Conservation (phyloP, 2,797 vertebrate species). For the Sandelia bainsii region DNA sequence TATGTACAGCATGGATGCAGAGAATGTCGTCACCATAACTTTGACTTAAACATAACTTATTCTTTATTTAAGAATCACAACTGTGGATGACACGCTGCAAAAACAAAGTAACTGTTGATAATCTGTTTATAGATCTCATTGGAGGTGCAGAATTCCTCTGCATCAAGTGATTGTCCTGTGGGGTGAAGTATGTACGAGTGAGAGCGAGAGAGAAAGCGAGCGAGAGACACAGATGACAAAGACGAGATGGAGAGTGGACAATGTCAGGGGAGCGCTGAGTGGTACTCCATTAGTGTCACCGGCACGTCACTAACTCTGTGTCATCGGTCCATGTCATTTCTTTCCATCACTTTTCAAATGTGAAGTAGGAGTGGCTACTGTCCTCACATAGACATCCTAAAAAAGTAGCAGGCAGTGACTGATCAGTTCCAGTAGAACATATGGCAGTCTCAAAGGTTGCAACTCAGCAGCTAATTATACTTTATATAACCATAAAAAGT, state of each 20-base stretch:
- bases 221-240: conserved; percentile 25
- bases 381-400: conserved; percentile 43
- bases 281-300: conserved; percentile 78
- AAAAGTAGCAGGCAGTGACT: conserved; percentile 31
- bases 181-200: conserved; percentile 13
- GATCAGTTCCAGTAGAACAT: conserved; percentile 30
- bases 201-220: conserved; percentile 1
- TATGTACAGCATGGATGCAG: background rate
- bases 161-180: conserved; percentile 18
- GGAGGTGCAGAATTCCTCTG: background rate
- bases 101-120: background rate
- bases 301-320: conserved; percentile 64
- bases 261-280: conserved; percentile 57
- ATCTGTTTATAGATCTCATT: conserved; percentile 1
- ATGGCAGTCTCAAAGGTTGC: conserved; percentile 24
- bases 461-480: background rate
- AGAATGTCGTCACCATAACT: background rate
- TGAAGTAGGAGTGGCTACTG: conserved; percentile 64
- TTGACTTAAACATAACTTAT: no score
- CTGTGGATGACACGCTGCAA: background rate
- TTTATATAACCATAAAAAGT: conserved; percentile 20
- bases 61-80: background rate
- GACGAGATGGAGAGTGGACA: conserved; percentile 45
- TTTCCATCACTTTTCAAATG: conserved; percentile 55
- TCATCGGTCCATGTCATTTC: conserved; percentile 67